Base-by-base conservation (phyloP, 2,797 vertebrate species). In the Falco novaeseelandiae region DNA sequence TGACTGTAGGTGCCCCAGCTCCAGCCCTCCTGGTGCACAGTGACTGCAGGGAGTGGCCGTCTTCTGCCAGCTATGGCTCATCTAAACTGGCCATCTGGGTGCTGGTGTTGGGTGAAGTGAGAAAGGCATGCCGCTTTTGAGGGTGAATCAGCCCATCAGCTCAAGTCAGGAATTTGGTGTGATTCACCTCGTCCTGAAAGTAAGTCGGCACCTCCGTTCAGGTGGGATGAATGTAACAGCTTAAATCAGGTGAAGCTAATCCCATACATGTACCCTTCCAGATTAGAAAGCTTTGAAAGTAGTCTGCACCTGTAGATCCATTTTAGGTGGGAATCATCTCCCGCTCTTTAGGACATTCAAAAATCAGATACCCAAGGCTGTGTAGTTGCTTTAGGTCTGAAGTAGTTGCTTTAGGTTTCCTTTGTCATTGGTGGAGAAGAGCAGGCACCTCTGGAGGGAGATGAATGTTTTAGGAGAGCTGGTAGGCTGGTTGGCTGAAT, bases 31-130 rank as follows among this genome's bases (percentile, higher is more conserved):
- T 26, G 14, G 17, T 17, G 46, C 36, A 48, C 8, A 57, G 34
- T 32, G 25, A 27, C 8, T 51, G 21, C 19, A 44, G 29, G 25
- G 12, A 26, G 6, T 10, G 18, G 7, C 4, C 1, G 0, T 2
- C 17, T 42, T 46, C 58, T 58, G 14, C n/a, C 44, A 63, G 22
- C 17, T 86, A 10, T 48, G 40, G 65, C 52, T 88, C 26, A 42
- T 51, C 62, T 52, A 2, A 8, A 11, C 3, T n/a, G 42, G 20
- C 48, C 32, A 25, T 46, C 49, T 38, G 44, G n/a, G 34, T 67
- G 19, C 55, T 70, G 57, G 10, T 81, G 52, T 14, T 23, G 38
- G 29, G 29, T 21, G n/a, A 71, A 59, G 18, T 21, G 70, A 79
- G 34, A 70, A 27, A 69, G 6, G 27, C 20, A 57, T 4, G 20